A percentile compares a stretch with the other conserved stretches of the same genome.
phyloP scores from a whole-genome alignment of 2,797 vertebrate species.

The Chiloscyllium punctatum region DNA sequence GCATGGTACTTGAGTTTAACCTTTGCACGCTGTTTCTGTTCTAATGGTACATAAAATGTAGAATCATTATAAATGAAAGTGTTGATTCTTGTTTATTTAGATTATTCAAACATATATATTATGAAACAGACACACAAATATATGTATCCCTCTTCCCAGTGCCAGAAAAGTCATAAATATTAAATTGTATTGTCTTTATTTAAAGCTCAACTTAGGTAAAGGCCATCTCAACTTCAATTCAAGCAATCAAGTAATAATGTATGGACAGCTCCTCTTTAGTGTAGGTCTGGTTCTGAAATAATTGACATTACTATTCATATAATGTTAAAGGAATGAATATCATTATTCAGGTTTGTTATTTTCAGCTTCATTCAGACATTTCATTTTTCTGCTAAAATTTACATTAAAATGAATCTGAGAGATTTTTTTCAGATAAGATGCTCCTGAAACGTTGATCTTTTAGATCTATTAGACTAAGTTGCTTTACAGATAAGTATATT shows the following conservation, averaged over 20 bases:
- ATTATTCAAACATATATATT: too few relatives aligned
- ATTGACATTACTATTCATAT: not conserved
- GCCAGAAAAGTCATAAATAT: not conserved
- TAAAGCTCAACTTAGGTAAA: not conserved
- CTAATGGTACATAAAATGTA: not conserved
- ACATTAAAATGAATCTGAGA: not conserved
- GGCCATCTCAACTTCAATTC: not conserved
- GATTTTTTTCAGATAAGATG: not conserved
- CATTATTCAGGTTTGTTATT: not conserved
- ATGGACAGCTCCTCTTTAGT: not conserved
- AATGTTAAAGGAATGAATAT: not conserved
- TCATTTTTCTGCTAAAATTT: not conserved
- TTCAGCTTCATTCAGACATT: not conserved
- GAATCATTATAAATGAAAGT: not conserved
- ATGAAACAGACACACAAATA: too few relatives aligned
- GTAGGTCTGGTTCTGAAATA: not conserved
- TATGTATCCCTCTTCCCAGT: not conserved
- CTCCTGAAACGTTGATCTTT: not conserved
- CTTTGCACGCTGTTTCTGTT: not conserved
- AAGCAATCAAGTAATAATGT: not conserved
- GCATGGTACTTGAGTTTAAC: not conserved
- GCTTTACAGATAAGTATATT: not conserved
- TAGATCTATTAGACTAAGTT: slow-evolving; percentile 30
- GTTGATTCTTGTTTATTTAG: not conserved
- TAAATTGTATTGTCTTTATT: not conserved